Conservation (phyloP, 2,113 vertebrate genomes). For the Leiothrix lutea region DNA sequence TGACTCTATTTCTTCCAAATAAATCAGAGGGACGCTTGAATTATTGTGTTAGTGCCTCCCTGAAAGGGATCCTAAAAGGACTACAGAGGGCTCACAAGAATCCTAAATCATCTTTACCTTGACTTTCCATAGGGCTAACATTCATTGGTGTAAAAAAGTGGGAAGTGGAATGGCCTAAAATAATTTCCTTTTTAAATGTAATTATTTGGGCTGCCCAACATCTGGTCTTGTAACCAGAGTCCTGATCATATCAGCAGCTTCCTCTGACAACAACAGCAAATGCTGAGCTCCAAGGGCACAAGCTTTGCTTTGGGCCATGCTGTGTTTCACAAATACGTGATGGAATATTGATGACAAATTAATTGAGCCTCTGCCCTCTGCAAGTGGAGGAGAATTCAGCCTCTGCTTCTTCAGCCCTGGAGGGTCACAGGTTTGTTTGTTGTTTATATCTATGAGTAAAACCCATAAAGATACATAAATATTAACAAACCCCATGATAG, state of each 20-base stretch:
- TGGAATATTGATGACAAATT: not conserved
- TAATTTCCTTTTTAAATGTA: not conserved
- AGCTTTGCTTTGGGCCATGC: not conserved
- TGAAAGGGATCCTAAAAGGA: not conserved
- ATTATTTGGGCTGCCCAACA: not conserved
- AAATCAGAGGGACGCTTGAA: not conserved
- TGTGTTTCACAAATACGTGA: not conserved
- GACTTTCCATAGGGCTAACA: not conserved
- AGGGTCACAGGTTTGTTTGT: not conserved
- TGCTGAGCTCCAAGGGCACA: not conserved
- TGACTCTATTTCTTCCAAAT: not conserved
- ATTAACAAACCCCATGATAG: not conserved
- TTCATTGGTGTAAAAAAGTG: not conserved
- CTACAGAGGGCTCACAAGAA: not conserved
- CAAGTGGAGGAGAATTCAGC: not conserved
- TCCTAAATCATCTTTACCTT: not conserved
- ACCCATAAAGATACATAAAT: not conserved
- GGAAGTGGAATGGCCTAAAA: not conserved
- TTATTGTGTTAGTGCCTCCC: not conserved
- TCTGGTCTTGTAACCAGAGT: not conserved
- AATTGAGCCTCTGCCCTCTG: not conserved
- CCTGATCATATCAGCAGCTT: not conserved
- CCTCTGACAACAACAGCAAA: not conserved
- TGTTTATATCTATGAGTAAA: not conserved
- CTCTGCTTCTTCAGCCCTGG: not conserved